Percentiles rank a stretch among this genome's conserved stretches.
Conservation (phyloP, 2,113 vertebrate species). For the Dicaeum eximium region DNA sequence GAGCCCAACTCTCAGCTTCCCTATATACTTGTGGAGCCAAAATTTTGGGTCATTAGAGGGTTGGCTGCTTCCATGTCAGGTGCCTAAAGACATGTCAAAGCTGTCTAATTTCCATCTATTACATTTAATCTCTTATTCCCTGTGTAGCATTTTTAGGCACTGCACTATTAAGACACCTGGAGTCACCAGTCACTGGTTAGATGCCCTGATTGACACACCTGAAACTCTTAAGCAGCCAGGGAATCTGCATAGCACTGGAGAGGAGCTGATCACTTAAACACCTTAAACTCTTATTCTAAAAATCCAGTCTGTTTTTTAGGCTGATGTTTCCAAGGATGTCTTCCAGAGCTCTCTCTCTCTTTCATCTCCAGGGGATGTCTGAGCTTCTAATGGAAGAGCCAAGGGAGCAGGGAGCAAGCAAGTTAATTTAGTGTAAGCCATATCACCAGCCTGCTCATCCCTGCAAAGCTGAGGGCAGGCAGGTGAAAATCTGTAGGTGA, state of each 20-base stretch:
- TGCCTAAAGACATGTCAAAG: neutral
- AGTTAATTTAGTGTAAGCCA: neutral
- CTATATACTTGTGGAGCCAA: neutral
- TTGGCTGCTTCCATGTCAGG: neutral
- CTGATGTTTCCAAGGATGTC: neutral
- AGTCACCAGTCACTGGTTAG: neutral
- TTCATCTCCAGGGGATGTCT: neutral
- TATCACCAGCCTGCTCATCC: neutral
- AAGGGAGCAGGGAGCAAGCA: neutral
- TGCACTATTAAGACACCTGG: neutral
- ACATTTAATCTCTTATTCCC: neutral
- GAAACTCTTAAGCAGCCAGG: neutral
- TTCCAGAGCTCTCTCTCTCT: neutral
- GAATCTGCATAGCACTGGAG: neutral
- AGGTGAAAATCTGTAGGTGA: neutral
- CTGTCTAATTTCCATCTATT: neutral
- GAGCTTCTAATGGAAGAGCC: neutral
- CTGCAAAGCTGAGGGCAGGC: neutral
- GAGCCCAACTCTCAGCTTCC: neutral
- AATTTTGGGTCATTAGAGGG: neutral
- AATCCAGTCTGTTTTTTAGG: neutral
- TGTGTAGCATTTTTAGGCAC: neutral
- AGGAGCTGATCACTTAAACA: neutral
- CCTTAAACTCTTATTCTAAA: neutral
- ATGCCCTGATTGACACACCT: neutral